These are phyloP conservation scores for Anarsia innoxiella DNA, from an alignment of 2,888 invertebrate genomes.

Conservation along the genomic window DNA sequence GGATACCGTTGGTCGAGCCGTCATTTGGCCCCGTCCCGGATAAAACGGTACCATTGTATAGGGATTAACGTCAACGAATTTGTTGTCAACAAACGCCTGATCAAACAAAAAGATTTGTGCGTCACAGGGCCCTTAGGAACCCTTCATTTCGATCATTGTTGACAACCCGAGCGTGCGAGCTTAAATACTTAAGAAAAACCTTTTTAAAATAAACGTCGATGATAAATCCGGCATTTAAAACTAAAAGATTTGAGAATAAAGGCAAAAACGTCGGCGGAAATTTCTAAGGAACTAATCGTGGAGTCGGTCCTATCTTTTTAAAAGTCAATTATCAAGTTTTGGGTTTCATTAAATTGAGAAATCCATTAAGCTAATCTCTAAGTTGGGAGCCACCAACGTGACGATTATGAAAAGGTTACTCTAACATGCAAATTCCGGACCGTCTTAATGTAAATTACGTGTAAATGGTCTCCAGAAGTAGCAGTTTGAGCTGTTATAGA, in stretches of 20 bases:
- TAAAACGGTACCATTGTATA: slow-evolving; percentile 65
- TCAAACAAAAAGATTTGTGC: slow-evolving; percentile 67
- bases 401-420: slow-evolving; percentile 67
- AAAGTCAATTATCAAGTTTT: slow-evolving; percentile 59
- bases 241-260: slow-evolving; percentile 14
- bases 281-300: slow-evolving; percentile 32
- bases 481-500: slow-evolving; percentile 47
- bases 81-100: slow-evolving; percentile 71
- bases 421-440: slow-evolving; percentile 61
- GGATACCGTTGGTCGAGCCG: slow-evolving; percentile 44
- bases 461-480: slow-evolving; percentile 53
- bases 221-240: slow-evolving; percentile 22
- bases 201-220: slow-evolving; percentile 33
- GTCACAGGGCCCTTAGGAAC: slow-evolving; percentile 44
- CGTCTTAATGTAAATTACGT: slow-evolving; percentile 66
- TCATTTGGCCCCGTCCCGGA: slow-evolving; percentile 44
- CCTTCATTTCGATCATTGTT: slow-evolving; percentile 52
- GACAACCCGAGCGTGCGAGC: slow-evolving; percentile 39
- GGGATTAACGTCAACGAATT: slow-evolving; percentile 73
- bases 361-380: slow-evolving; percentile 67
- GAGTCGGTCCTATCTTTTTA: slow-evolving; percentile 55
- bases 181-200: slow-evolving; percentile 45
- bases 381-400: slow-evolving; percentile 58
- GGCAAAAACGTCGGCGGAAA: slow-evolving; percentile 12
- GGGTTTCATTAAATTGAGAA: slow-evolving; percentile 65